A percentile compares a stretch with the other conserved stretches of the same genome.
Evolutionary conservation across 2,888 invertebrate species (phyloP).

Genomic region (Cheilosia variabilis): DNA sequence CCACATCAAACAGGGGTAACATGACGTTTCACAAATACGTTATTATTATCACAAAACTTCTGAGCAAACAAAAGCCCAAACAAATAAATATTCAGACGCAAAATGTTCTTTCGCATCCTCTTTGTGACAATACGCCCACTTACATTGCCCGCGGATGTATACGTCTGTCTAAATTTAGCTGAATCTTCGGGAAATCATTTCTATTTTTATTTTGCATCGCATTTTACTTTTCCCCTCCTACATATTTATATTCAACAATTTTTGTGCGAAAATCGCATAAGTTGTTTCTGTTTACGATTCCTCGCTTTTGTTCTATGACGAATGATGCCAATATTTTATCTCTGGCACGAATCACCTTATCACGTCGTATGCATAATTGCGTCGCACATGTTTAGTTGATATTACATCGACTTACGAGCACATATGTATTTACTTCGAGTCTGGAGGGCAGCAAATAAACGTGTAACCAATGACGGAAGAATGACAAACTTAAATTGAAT

Average conservation of each 20-base stretch:
- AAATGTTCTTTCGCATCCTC: slow-evolving; percentile 9
- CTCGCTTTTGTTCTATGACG: too few species aligned
- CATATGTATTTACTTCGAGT: too few species aligned
- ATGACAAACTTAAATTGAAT: too few species aligned
- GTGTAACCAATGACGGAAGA: too few species aligned
- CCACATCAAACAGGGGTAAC: too few species aligned
- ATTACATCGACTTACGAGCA: too few species aligned
- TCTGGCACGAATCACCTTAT: slow-evolving; percentile 47
- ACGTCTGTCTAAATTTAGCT: slow-evolving; percentile 26
- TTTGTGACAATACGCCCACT: slow-evolving; percentile 10
- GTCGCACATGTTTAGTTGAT: slow-evolving; percentile 46
- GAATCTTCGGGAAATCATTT: slow-evolving; percentile 23
- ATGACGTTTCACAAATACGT: too few species aligned
- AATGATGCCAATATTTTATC: neutral
- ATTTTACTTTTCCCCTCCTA: neutral
- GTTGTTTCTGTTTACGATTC: neutral
- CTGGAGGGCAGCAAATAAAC: too few species aligned
- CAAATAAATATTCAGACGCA: slow-evolving; percentile 4
- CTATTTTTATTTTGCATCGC: slow-evolving; percentile 27
- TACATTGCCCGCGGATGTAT: neutral
- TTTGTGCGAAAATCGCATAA: slow-evolving; percentile 41
- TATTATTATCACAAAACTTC: slow-evolving; percentile 19
- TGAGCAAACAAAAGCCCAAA: neutral
- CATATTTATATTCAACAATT: slow-evolving; percentile 36
- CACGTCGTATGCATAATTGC: slow-evolving; percentile 54